Base-by-base conservation (phyloP, 2,888 invertebrate species). In the Sarcophaga caerulescens region DNA sequence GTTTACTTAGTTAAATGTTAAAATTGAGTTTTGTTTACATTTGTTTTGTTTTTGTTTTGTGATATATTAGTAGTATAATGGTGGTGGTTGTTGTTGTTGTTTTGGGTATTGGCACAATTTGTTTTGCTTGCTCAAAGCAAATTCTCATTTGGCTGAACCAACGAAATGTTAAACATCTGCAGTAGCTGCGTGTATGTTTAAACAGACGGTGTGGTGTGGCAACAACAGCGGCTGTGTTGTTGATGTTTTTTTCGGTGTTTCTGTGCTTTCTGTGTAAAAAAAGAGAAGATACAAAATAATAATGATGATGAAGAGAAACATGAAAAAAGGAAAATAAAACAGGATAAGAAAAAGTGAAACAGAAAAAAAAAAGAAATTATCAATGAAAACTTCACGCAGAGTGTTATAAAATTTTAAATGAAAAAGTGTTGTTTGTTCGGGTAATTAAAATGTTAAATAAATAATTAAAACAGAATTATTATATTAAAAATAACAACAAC, bases 121-220 rank as follows among this genome's bases (percentile, higher is more conserved):
- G 57, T 66, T 63, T 65, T 77, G 52, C 71, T 65, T 77, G 52
- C 71, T 82, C 45, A 70, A 60, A 77, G 10, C 52, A 57, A 65
- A 17, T 76, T 52, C 70, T 77, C 35, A 1, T 66, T 66, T 35
- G 35, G 52, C 57, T 73, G 65, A 82, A 69, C 63, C 12, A 69
- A 62, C 68, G 47, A 73, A 73, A 44, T 52, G 65, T 35, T 68
- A 76, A 85, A 80, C 47, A 45, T 68, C 68, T 62, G 76, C 77
- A 85, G 85, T 85, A 73, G 79, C 85, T 80, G 85, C 68, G 82
- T 83, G 79, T 63, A 68, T 76, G 68, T 45, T 83, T 57, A 69
- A 83, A 60, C 21, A 77, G 80, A 77, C 82, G 76, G 85, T 47
- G 59, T 77, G 82, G 79, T 82, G 71, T 83, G 73, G 69, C 82